Conservation (phyloP, 2,113 vertebrate genomes). For the Mormyrus iriodes region DNA sequence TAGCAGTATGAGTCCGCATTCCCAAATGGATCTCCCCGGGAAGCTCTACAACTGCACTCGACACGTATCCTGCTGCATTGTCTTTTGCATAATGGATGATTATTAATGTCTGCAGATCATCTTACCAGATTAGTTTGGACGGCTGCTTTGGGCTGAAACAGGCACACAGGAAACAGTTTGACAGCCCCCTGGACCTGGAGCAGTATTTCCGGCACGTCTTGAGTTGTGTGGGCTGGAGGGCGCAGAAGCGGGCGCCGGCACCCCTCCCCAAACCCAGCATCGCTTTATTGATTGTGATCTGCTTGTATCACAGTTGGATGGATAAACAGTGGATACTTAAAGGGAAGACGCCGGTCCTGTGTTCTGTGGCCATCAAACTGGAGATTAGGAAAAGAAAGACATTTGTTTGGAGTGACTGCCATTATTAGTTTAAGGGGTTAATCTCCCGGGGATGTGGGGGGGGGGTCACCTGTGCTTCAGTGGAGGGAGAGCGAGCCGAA, state of each 20-base stretch:
- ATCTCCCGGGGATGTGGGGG: not conserved
- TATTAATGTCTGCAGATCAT: not conserved
- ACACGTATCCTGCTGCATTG: not conserved
- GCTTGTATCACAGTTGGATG: not conserved
- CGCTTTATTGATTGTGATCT: not conserved
- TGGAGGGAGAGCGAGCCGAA: slow-evolving; percentile 39
- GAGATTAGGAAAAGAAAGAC: not conserved
- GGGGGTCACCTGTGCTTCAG: not conserved
- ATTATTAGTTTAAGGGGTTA: not conserved
- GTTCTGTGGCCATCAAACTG: not conserved
- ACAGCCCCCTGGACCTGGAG: not conserved
- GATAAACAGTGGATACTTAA: not conserved
- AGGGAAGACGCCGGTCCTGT: not conserved
- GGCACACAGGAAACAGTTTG: not conserved
- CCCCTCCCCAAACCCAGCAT: not conserved
- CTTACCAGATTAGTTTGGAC: slow-evolving; percentile 4
- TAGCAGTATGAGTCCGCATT: not conserved
- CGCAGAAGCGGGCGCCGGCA: not conserved
- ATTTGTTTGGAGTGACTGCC: not conserved
- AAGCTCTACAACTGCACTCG: not conserved
- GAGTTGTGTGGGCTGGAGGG: not conserved
- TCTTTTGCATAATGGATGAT: not conserved
- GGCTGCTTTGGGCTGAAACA: not conserved
- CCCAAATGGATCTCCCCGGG: not conserved
- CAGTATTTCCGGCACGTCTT: not conserved